These are phyloP conservation scores for Meloidogyne floridensis DNA, from an alignment of 1,140 invertebrate species.

Conservation along the genomic window DNA sequence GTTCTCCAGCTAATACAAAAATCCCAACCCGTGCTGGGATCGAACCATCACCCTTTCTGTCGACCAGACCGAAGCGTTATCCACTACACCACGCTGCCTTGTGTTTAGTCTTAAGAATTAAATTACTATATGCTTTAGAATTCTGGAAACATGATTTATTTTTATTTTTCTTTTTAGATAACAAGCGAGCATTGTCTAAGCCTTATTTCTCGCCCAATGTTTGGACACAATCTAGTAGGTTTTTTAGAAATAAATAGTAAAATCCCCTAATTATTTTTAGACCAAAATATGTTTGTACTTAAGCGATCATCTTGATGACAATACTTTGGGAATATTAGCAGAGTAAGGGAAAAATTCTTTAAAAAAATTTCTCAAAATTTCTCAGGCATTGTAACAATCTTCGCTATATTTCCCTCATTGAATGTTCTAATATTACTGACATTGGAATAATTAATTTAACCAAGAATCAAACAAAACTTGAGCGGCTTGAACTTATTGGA, in stretches of 20 bases:
- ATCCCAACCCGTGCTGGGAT: too few relatives aligned
- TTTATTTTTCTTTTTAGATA: slow-evolving; percentile 34
- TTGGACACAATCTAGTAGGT: slow-evolving; percentile 31
- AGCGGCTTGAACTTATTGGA: slow-evolving; percentile 49
- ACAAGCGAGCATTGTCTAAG: slow-evolving; percentile 37
- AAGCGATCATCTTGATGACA: slow-evolving; percentile 60
- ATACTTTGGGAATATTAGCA: slow-evolving; percentile 45
- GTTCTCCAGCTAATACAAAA: slow-evolving; percentile 8
- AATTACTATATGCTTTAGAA: not conserved
- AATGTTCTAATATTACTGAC: slow-evolving; percentile 59
- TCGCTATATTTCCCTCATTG: slow-evolving; percentile 55
- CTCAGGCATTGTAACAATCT: slow-evolving; percentile 33
- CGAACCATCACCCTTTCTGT: too few relatives aligned
- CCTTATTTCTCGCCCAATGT: slow-evolving; percentile 42
- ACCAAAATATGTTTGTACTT: slow-evolving; percentile 55
- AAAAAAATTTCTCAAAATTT: slow-evolving; percentile 14
- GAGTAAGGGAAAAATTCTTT: slow-evolving; percentile 13
- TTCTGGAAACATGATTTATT: slow-evolving; percentile 24
- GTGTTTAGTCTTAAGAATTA: not conserved
- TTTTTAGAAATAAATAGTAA: slow-evolving; percentile 24
- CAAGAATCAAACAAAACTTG: slow-evolving; percentile 23
- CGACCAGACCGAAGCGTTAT: too few relatives aligned
- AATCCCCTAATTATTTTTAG: slow-evolving; percentile 39
- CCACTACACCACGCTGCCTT: not conserved
- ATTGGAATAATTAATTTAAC: slow-evolving; percentile 29